phyloP scores from a whole-genome alignment of 2,888 invertebrate genomes.

The Blomia tropicalis region DNA sequence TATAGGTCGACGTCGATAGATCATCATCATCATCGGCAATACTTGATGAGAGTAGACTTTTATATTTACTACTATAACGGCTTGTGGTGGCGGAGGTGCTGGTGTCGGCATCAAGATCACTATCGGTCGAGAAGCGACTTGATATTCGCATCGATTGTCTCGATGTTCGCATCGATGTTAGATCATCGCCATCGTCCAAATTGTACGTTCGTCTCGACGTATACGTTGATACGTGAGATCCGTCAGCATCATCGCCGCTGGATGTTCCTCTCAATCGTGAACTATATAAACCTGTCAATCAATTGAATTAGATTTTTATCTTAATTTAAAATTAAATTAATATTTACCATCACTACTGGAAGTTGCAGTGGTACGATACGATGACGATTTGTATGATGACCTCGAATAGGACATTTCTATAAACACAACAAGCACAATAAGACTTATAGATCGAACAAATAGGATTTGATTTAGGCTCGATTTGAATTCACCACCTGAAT shows the following conservation, averaged over 20 bases:
- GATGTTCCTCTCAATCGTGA: slow-evolving; percentile 2
- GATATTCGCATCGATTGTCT: not conserved
- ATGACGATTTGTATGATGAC: slow-evolving; percentile 6
- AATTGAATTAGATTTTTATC: not conserved
- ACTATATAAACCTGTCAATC: not conserved
- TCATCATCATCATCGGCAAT: slow-evolving; percentile 15
- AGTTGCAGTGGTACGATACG: not conserved
- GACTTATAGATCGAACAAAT: not conserved
- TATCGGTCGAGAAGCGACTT: not conserved
- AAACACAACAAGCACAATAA: not conserved
- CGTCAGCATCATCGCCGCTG: not conserved
- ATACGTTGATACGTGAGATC: not conserved
- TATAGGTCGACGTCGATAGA: not conserved
- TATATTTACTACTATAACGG: not conserved
- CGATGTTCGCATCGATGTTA: not conserved
- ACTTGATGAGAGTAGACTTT: not conserved
- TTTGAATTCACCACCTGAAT: slow-evolving; percentile 3
- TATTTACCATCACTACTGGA: not conserved
- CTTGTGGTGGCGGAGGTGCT: not conserved
- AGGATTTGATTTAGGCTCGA: no score
- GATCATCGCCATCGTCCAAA: not conserved
- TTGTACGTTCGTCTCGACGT: slow-evolving; percentile 3
- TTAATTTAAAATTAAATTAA: not conserved
- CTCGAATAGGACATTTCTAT: not conserved
- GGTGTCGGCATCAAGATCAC: not conserved